Evolutionary conservation across 2,888 invertebrate genomes (phyloP).

Genomic region (Abrostola triplasia): DNA sequence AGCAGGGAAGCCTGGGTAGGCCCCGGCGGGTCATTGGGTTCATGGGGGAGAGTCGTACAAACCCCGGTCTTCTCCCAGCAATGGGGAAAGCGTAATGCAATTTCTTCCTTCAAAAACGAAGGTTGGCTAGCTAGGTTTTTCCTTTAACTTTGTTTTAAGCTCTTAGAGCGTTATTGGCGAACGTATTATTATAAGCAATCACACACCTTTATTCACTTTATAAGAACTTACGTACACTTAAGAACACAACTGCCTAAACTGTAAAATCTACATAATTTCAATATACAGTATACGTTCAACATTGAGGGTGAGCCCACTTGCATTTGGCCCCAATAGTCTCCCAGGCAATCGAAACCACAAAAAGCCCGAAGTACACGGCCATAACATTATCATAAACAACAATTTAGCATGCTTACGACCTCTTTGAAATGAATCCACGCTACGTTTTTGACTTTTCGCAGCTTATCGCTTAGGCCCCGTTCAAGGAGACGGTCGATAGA

Average conservation of each 20-base stretch:
- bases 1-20: too few species aligned
- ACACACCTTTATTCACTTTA: too few species aligned
- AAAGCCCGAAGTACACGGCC: slow-evolving; percentile 28
- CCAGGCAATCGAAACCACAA: slow-evolving; percentile 19
- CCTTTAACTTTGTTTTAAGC: too few species aligned
- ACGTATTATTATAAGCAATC: too few species aligned
- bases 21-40: too few species aligned
- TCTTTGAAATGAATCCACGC: slow-evolving; percentile 45
- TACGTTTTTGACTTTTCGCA: slow-evolving; percentile 60
- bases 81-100: too few species aligned
- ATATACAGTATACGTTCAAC: slow-evolving; percentile 22
- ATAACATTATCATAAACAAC: slow-evolving; percentile 59
- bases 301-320: slow-evolving; percentile 36
- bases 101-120: too few species aligned
- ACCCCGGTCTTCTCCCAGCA: too few species aligned
- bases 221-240: not conserved
- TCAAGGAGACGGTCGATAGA: slow-evolving; percentile 57
- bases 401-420: slow-evolving; percentile 55
- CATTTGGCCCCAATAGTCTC: slow-evolving; percentile 32
- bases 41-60: too few species aligned
- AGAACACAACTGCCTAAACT: slow-evolving; percentile 4
- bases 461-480: slow-evolving; percentile 56
- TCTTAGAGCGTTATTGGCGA: too few species aligned
- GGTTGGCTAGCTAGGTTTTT: too few species aligned
- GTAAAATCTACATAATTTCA: slow-evolving; percentile 38